phyloP scores from a whole-genome alignment of 2,888 invertebrate species.

The Metallyticus violacea region DNA sequence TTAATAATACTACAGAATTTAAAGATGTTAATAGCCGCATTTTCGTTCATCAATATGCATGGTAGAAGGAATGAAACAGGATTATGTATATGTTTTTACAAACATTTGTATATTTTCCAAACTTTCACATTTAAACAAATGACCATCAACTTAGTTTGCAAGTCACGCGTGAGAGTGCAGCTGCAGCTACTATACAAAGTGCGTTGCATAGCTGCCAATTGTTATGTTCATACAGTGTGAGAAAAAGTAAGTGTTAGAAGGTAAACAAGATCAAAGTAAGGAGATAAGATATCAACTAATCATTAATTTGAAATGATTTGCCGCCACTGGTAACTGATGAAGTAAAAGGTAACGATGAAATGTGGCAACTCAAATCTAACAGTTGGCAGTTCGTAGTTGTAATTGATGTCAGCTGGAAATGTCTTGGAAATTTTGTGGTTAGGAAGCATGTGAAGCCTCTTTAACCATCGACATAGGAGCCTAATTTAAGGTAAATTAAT shows the following conservation, averaged over 20 bases:
- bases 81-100: no score
- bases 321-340: background rate
- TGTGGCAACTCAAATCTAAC: background rate
- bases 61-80: no score
- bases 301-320: background rate
- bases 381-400: background rate
- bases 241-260: background rate
- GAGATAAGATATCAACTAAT: background rate
- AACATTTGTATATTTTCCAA: no score
- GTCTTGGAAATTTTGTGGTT: background rate
- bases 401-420: background rate
- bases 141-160: background rate
- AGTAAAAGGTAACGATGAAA: background rate
- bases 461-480: background rate
- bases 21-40: no score
- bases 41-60: no score
- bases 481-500: background rate
- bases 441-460: background rate
- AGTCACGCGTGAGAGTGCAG: background rate
- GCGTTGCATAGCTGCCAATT: background rate
- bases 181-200: no score
- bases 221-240: background rate
- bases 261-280: background rate
- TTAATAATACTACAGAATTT: no score
- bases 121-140: background rate